Evolutionary conservation across 30 jellyfish, hydroid and myxozoan genomes (phyloP).

Genomic region (Turritopsis dohrnii): DNA sequence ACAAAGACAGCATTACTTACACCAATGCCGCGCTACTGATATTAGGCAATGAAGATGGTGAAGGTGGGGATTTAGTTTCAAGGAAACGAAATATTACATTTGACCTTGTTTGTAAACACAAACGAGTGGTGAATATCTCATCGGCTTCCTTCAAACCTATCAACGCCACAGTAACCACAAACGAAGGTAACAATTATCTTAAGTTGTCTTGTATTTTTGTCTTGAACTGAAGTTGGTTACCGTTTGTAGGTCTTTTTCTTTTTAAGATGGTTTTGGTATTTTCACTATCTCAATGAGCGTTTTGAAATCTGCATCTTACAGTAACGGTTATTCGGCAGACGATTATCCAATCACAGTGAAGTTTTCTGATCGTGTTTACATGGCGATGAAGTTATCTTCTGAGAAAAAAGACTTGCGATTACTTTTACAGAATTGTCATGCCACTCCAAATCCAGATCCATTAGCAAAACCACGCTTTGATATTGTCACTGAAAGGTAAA

Average conservation of each 20-base stretch:
- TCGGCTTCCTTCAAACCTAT: conserved; percentile 14
- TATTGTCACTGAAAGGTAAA: neutral
- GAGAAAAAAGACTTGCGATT: neutral
- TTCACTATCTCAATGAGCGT: neutral
- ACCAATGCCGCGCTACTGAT: neutral
- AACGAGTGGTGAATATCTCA: neutral
- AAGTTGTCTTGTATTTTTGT: neutral
- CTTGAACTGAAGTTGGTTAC: neutral
- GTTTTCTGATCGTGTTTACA: conserved; percentile 18
- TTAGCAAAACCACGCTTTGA: neutral
- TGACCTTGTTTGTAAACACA: neutral
- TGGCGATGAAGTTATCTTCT: neutral
- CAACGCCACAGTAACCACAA: neutral
- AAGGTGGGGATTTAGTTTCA: neutral
- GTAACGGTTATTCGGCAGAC: neutral
- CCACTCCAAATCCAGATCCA: neutral
- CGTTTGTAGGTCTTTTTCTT: too few relatives aligned
- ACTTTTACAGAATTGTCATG: neutral
- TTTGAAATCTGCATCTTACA: neutral
- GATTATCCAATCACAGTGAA: conserved; percentile 4
- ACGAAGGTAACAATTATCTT: neutral
- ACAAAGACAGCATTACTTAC: neutral
- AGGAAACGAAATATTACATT: neutral
- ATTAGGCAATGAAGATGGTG: conserved; percentile 1
- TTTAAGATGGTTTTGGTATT: neutral